Evolutionary conservation across 2,797 vertebrate species (phyloP), one percentile per base, ranked within the genome.

Genomic region (Sphenodon punctatus): DNA sequence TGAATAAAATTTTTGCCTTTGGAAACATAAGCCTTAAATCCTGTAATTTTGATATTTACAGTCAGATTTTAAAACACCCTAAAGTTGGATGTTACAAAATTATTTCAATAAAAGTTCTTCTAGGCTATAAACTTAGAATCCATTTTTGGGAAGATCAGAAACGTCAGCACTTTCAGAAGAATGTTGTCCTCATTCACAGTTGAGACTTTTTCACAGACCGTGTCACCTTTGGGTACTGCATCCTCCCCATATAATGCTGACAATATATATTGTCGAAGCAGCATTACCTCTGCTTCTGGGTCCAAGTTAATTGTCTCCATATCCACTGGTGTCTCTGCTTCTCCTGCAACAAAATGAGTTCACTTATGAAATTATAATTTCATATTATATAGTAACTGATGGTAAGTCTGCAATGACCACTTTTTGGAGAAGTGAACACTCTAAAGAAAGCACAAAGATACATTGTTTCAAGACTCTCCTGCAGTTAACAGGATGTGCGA

Each of bases 221-320:
- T 23, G 23, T 41, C 65, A 61, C 61, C 51, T 59, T 90, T 82
- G 71, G 45, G 48, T 82, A 41, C 39, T 46, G 19, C 75, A 36
- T 15, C 77, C 56, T 49, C 14, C 4, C 53, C 2, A 22, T 53
- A 49, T 36, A 72, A 88, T 82, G 34, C 65, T 76, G n/a, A 83
- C 41, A 90, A 71, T 59, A 46, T 78, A 55, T 69, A n/a, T n/a
- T n/a, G 25, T 56, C 22, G 36, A 30, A 64, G 15, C 27, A 45
- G 30, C 12, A 12, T 96, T 91, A 99, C 99, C 98, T 99, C 98
- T 88, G 99, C 98, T 45, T 99, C 98, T 78, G 97, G 97, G 88
- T 99, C 98, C 93, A 99, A 93, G 72, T 83, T 98, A 91, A 99
- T 98, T 7, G 98, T 97, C 70, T 99, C 98, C 97, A 99, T 98